Base-by-base conservation (phyloP, 2,888 invertebrate species). In the Leptinotarsa tumamoca region DNA sequence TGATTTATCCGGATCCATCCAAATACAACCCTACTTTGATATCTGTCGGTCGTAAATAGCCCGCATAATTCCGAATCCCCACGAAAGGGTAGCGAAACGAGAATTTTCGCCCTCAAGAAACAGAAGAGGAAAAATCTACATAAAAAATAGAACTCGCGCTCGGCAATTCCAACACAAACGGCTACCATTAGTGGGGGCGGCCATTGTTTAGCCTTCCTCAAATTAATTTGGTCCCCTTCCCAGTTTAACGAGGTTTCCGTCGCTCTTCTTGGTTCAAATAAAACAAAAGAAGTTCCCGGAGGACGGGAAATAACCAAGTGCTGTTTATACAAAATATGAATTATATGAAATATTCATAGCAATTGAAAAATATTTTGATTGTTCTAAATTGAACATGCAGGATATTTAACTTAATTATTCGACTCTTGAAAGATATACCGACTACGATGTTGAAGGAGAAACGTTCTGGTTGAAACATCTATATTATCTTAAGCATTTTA, bases 171-270 rank as follows among this genome's bases (percentile, higher is more conserved):
- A 86, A 86, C 87, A 87, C 75, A 76, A 88, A 88, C 88, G 88
- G 87, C 87, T 86, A 87, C 88, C 88, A 89, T 89, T 89, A 89
- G 88, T 86, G 74, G 74, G 68, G 86, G 87, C 87, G 87, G 87
- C 88, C 88, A 89, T 90, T 89, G 89, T 89, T 89, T 89, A 88
- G 89, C 88, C 86, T 85, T 79, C 88, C 87, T 72, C 72, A 89
- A 89, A 89, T 89, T 89, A 89, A 89, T 89, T 89, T 89, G 88
- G 86, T 87, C 85, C 86, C 85, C 84, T 83, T 80, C 78, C 67
- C 63, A 68, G 43, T 67, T 67, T 18, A 43, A 61, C 49, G 43
- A 70, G 18, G 51, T 27, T 33, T n/a, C 66, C 33, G 43, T 61
- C 71, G 58, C 67, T 63, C 69, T 61, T 52, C 73, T 73, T 63